Conservation (phyloP, 2,888 invertebrate genomes). For the Megaustenia siamemsis region DNA sequence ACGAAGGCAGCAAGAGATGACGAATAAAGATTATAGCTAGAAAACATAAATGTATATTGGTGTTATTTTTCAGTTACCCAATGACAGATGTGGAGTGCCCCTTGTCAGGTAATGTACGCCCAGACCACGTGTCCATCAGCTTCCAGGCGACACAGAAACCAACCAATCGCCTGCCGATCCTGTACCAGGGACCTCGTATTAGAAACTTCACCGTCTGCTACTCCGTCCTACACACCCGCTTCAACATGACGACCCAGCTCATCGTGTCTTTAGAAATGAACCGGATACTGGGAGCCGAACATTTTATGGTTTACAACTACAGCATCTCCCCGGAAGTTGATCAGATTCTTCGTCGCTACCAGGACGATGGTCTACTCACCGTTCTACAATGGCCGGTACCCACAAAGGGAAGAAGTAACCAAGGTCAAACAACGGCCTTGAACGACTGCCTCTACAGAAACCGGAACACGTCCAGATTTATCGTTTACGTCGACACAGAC, state of each 20-base stretch:
- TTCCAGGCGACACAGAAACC: background rate
- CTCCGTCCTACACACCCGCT: constrained; percentile 15
- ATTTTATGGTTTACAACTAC: constrained; percentile 47
- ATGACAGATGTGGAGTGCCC: background rate
- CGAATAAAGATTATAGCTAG: no score
- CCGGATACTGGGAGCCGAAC: constrained; percentile 47
- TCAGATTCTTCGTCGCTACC: constrained; percentile 33
- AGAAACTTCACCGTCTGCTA: constrained; percentile 48
- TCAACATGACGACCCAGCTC: constrained; percentile 12
- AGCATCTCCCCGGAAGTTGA: constrained; percentile 33
- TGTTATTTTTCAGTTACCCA: background rate
- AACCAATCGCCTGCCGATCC: constrained; percentile 24
- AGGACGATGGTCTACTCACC: constrained; percentile 38
- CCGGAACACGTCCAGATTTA: constrained; percentile 21
- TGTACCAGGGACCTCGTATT: constrained; percentile 18
- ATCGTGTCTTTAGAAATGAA: constrained; percentile 42
- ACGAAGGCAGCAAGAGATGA: no score
- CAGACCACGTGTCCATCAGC: constrained; percentile 16
- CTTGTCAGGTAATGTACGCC: background rate
- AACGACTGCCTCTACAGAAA: constrained; percentile 46
- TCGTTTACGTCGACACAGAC: constrained; percentile 37
- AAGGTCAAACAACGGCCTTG: constrained; percentile 22
- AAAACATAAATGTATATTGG: no score
- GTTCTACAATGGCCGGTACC: constrained; percentile 43
- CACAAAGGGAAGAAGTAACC: background rate